These are phyloP conservation scores for Gorsachius goisagi DNA, from an alignment of 2,113 vertebrate species.

Conservation along the genomic window DNA sequence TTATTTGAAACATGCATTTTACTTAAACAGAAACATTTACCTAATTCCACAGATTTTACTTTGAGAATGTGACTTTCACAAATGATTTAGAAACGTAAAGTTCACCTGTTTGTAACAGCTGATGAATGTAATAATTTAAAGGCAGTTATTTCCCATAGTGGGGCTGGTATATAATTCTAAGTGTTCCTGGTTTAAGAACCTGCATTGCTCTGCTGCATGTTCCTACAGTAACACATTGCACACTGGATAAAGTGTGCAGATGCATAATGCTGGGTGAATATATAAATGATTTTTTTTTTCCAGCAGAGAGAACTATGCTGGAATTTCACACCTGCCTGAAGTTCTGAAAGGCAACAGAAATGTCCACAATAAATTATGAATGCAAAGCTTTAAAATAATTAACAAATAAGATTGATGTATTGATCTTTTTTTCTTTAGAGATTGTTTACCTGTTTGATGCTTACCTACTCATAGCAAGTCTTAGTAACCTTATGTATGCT, in stretches of 20 bases:
- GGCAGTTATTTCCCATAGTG: background rate
- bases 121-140: background rate
- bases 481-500: too few species aligned
- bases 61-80: background rate
- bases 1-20: background rate
- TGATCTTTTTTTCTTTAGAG: background rate
- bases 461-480: background rate
- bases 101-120: background rate
- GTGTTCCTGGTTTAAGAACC: background rate
- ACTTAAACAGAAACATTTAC: background rate
- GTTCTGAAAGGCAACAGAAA: background rate
- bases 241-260: background rate
- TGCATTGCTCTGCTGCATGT: background rate
- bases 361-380: accelerated
- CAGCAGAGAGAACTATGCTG: background rate
- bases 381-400: background rate
- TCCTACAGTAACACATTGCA: background rate
- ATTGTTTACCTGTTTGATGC: background rate
- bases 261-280: accelerated
- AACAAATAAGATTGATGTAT: accelerated
- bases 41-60: background rate
- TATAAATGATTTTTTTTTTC: background rate
- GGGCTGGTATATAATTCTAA: background rate
- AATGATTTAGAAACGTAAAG: background rate
- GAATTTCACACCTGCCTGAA: background rate